Evolutionary conservation across 2,888 invertebrate species (phyloP), one percentile per base, ranked within the genome.

Genomic region (Microctonus brassicae): DNA sequence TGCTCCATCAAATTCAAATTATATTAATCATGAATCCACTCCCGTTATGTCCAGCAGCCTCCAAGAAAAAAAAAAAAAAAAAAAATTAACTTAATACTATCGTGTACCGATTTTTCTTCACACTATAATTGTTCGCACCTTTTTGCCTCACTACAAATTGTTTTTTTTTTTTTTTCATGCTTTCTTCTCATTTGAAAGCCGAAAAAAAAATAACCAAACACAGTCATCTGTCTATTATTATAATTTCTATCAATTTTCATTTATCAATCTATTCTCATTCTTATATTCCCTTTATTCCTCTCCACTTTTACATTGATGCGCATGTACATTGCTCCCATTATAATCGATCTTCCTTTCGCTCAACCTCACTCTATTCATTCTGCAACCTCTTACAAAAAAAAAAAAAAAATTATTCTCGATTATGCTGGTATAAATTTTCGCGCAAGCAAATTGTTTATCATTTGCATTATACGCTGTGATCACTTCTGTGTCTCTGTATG

Each of bases 51-150:
- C 57, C 7, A 57, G 57, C 73, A 80, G 79, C 71, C 75, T 79
- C 77, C 78, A 77, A 36, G 55, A 36, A 36, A 36, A 33, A 64
- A 29, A 29, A 29, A 77, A 65, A 36, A 36, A 36, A 33, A 64
- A 57, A 52, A 61, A 52, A 81, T 83, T 81, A 78, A 83, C 82
- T 82, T 82, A 84, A 83, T 82, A 83, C 83, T 83, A 83, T 82
- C 76, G 77, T 79, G 79, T 78, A 77, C 75, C 76, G 53, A 69
- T 71, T 55, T 57, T 52, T 68, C 61, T 34, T 33, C 42, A 42
- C 42, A 42, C 24, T 55, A 9, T 11, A 2, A 24, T 57, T 57
- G n/a, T 57, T 26, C 29, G 26, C 57, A 24, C 57, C 57, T 2
- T n/a, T 57, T 10, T 26, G 17, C 17, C 3, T 20, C 17, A 47